A percentile compares a stretch with the other conserved stretches of the same genome.
Conservation (phyloP, 1,140 invertebrate species). For the Palaemon carinicauda region DNA sequence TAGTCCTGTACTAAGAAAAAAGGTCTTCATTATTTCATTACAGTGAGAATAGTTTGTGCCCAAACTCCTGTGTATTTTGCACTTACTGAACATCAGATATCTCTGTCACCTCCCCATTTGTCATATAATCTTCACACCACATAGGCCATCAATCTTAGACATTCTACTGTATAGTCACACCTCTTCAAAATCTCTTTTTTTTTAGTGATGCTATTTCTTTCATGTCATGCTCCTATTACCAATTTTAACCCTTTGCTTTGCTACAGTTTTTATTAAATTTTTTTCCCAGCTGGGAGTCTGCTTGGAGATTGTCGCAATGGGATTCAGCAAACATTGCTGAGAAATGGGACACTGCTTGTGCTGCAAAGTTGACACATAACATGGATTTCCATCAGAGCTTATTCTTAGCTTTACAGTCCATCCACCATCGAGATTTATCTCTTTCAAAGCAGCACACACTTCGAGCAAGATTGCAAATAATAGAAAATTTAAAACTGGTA, state of each 20-base stretch:
- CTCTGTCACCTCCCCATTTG: no score
- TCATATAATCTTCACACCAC: no score
- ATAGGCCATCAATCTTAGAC: no score
- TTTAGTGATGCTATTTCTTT: no score
- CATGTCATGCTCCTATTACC: not conserved
- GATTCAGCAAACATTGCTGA: not conserved
- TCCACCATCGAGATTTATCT: not conserved
- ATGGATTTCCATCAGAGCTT: not conserved
- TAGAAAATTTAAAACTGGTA: conserved; percentile 5
- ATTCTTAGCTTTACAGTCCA: conserved; percentile 8
- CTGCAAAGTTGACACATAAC: not conserved
- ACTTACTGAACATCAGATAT: no score
- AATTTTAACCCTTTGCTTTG: not conserved
- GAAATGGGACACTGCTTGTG: not conserved
- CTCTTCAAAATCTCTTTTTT: no score
- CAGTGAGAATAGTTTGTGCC: no score
- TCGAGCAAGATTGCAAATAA: not conserved
- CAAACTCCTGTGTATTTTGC: no score
- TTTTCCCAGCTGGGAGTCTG: not conserved
- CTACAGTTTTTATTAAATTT: not conserved
- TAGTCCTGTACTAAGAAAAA: not conserved
- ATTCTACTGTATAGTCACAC: no score
- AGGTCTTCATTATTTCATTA: not conserved
- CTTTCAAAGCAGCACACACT: conserved; percentile 3
- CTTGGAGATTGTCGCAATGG: conserved; percentile 40